Evolutionary conservation across 1,140 invertebrate species (phyloP).

Genomic region (Calephelis nemesis): DNA sequence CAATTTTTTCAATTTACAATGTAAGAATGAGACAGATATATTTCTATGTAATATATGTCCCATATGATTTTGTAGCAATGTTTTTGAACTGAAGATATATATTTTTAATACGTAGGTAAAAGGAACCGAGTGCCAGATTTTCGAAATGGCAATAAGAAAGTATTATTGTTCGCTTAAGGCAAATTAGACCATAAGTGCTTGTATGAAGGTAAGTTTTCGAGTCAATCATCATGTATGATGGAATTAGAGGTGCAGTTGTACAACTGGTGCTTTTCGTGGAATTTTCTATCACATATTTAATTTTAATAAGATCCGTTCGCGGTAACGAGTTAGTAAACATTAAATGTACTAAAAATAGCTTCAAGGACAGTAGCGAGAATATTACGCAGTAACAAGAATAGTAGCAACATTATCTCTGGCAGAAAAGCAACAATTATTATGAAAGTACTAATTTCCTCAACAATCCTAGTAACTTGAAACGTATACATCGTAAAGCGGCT

Average conservation of each 20-base stretch:
- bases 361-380: too few species aligned
- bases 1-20: conserved; percentile 11
- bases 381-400: too few species aligned
- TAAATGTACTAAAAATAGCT: too few species aligned
- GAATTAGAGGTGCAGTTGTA: conserved; percentile 42
- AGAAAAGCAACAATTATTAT: too few species aligned
- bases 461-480: too few species aligned
- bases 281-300: conserved; percentile 4
- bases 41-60: conserved; percentile 25
- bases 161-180: conserved; percentile 48
- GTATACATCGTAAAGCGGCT: too few species aligned
- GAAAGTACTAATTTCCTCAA: too few species aligned
- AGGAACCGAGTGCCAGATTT: conserved; percentile 41
- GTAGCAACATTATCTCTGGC: too few species aligned
- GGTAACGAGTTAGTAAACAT: background rate
- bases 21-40: conserved; percentile 32
- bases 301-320: background rate
- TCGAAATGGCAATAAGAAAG: conserved; percentile 61
- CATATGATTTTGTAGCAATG: conserved; percentile 17
- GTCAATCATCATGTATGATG: conserved; percentile 2
- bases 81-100: conserved; percentile 35
- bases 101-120: conserved; percentile 68
- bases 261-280: conserved; percentile 35
- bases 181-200: conserved; percentile 54
- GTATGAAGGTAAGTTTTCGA: conserved; percentile 51